Evolutionary conservation across 1,140 invertebrate genomes (phyloP), one percentile per base, ranked within the genome.

Genomic region (Pinna nobilis): DNA sequence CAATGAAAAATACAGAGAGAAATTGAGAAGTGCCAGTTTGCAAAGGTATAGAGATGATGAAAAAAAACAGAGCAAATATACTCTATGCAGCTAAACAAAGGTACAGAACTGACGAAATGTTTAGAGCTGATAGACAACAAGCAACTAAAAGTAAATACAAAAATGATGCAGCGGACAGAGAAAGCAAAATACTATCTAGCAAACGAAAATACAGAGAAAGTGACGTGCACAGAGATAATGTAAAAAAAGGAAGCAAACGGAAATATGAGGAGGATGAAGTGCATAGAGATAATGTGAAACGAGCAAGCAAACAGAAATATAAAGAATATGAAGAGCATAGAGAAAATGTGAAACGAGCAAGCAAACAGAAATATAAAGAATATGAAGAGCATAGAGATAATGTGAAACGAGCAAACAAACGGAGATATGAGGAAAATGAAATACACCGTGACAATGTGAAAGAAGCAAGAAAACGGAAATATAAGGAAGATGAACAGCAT

Each of bases 271-370:
- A 5, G 11, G 39, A 61, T 63, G 37, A 20, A 44, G 30, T 63
- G 11, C 37, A 57, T 51, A 72, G 35, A 50, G 15, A 63, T 18
- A 28, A 51, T n/a, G 49, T 63, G 4, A 60, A 53, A 41, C 28
- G 18, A 50, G 41, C 37, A n/a, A 67, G 23, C 35, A 61, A 20
- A 15, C 23, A 50, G 15, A 61, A 59, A 51, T 71, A 71, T 57
- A 33, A 61, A 9, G 13, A 18, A 3, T 20, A 57, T 41, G 50
- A 55, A 5, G 25, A 41, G 11, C 30, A 53, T 28, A 64, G 37
- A 41, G 20, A 30, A 15, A 41, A 55, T 15, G 25, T 61, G 2
- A 71, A 41, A 30, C 1, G 11, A 9, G 30, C 44, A 53, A 63
- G 59, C 47, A 47, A 18, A 33, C 55, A 33, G 33, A 72, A 64